phyloP scores from a whole-genome alignment of 2,888 invertebrate genomes.

The Prenolepis imparis region DNA sequence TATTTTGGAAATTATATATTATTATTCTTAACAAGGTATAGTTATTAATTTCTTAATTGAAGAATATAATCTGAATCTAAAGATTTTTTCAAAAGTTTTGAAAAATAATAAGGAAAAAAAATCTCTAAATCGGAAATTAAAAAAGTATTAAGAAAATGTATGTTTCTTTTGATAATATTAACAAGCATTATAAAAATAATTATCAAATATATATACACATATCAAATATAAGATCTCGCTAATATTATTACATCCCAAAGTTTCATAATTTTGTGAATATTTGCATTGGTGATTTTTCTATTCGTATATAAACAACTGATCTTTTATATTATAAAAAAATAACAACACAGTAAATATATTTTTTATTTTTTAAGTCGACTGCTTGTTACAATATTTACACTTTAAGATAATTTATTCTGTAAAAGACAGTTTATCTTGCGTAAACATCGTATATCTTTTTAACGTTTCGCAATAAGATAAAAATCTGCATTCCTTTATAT shows the following conservation, averaged over 20 bases:
- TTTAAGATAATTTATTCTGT: conserved; percentile 25
- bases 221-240: too few relatives aligned
- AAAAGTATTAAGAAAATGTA: too few relatives aligned
- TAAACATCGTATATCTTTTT: conserved; percentile 25
- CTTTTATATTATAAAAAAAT: neutral
- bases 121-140: too few relatives aligned
- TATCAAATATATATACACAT: too few relatives aligned
- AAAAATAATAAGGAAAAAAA: neutral
- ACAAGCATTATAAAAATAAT: too few relatives aligned
- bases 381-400: neutral
- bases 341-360: neutral
- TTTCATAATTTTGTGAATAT: too few relatives aligned
- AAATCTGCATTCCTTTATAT: conserved; percentile 1
- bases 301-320: too few relatives aligned
- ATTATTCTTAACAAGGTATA: neutral
- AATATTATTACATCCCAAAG: too few relatives aligned
- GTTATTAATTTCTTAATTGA: neutral
- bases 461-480: conserved; percentile 36
- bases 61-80: neutral
- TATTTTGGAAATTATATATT: neutral
- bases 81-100: neutral
- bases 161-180: too few relatives aligned
- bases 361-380: neutral
- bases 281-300: too few relatives aligned
- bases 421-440: conserved; percentile 31